Evolutionary conservation across 2,888 invertebrate species (phyloP).

Genomic region (Spicauda simplicius): DNA sequence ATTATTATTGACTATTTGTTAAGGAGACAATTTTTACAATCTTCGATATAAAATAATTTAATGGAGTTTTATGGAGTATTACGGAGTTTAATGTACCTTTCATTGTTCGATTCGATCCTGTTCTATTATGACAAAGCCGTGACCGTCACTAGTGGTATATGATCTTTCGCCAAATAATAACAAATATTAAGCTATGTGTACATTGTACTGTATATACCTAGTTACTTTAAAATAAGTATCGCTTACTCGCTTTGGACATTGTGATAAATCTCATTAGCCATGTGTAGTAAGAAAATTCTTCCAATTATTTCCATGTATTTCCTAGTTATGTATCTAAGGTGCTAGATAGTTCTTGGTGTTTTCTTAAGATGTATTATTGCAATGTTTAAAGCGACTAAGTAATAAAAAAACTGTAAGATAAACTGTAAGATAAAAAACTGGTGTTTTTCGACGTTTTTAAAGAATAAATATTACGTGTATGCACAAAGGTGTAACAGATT

Average conservation of each 20-base stretch:
- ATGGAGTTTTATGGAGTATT: too few species aligned
- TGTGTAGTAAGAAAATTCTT: not conserved
- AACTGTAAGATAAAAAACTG: not conserved
- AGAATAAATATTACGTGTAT: not conserved
- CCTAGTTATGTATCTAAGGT: conserved; percentile 3
- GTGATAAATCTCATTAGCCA: not conserved
- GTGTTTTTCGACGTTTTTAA: too few species aligned
- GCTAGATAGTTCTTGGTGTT: not conserved
- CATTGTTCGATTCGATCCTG: not conserved
- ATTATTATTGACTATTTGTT: too few species aligned
- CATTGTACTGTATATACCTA: conserved; percentile 25
- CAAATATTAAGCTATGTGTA: conserved; percentile 18
- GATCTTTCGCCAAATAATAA: conserved; percentile 16
- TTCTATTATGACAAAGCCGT: not conserved
- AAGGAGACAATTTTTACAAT: too few species aligned
- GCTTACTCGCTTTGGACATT: conserved; percentile 24
- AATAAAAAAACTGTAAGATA: not conserved
- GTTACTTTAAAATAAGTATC: conserved; percentile 5
- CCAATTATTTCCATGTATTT: not conserved
- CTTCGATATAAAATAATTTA: too few species aligned
- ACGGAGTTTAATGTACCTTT: too few species aligned
- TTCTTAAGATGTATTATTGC: conserved; percentile 3
- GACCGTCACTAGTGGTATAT: not conserved
- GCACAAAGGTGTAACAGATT: not conserved
- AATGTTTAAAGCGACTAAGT: conserved; percentile 18